Conservation (phyloP, 2,113 vertebrate species). For the Laticauda laticaudata region DNA sequence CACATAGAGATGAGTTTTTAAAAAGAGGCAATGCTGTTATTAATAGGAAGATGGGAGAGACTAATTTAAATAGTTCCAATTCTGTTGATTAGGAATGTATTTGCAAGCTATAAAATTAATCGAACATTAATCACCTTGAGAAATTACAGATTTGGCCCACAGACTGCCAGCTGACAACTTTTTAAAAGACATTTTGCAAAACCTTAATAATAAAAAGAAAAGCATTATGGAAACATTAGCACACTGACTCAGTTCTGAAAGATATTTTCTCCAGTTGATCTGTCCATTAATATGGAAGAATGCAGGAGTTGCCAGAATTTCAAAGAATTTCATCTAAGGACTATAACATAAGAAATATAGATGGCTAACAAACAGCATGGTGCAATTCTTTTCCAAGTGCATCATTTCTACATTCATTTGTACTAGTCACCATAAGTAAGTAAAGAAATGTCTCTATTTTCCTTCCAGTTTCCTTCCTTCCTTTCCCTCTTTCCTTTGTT, state of each 20-base stretch:
- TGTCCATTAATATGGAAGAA: not conserved
- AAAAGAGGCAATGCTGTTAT: not conserved
- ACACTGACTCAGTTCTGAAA: not conserved
- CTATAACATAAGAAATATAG: not conserved
- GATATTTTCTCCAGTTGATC: not conserved
- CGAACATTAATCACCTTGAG: not conserved
- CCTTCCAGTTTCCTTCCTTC: not conserved
- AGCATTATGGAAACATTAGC: not conserved
- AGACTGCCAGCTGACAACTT: not conserved
- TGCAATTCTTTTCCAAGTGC: not conserved
- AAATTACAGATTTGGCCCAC: not conserved
- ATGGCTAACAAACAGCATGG: not conserved
- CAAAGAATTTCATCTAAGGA: not conserved
- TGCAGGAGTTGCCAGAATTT: not conserved
- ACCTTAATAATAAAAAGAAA: not conserved
- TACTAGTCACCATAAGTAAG: constrained; percentile 38
- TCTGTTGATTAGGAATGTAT: not conserved
- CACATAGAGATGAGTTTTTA: not conserved
- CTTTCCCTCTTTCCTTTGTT: not conserved
- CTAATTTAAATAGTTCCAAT: not conserved
- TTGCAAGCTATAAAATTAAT: not conserved
- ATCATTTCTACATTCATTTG: constrained; percentile 37
- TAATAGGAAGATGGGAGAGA: not conserved
- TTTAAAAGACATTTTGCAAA: not conserved
- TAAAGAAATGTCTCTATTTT: constrained; percentile 28